phyloP scores from a whole-genome alignment of 2,888 invertebrate genomes.

The Luffia ferchaultella region DNA sequence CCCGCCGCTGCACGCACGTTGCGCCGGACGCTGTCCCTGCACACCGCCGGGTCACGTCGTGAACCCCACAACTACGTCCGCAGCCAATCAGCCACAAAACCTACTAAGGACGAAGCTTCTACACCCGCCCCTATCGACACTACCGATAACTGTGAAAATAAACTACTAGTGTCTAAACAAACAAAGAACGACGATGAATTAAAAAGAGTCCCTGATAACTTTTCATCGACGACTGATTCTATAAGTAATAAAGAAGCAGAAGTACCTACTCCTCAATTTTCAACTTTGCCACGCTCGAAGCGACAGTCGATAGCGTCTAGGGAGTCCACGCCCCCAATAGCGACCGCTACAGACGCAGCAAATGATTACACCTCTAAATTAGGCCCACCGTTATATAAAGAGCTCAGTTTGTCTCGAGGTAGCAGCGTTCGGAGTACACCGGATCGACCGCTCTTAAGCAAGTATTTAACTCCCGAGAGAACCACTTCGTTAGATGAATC shows the following conservation, averaged over 20 bases:
- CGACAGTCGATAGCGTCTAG: slow-evolving; percentile 23
- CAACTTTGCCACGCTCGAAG: slow-evolving; percentile 39
- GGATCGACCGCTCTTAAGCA: slow-evolving; percentile 64
- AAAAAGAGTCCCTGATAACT: slow-evolving; percentile 7
- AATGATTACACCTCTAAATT: slow-evolving; percentile 14
- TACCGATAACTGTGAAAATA: background rate
- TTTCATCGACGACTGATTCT: slow-evolving; percentile 3
- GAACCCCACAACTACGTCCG: slow-evolving; percentile 15
- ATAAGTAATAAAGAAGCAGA: too few species aligned
- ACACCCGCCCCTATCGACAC: background rate
- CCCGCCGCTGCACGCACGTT: slow-evolving; percentile 73
- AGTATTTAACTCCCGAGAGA: slow-evolving; percentile 58
- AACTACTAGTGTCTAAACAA: too few species aligned
- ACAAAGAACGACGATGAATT: background rate
- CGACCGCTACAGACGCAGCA: slow-evolving; percentile 12
- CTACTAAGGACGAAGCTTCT: background rate
- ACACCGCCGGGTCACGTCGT: slow-evolving; percentile 29
- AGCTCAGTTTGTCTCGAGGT: slow-evolving; percentile 19
- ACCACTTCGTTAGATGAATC: slow-evolving; percentile 38
- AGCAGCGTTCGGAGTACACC: slow-evolving; percentile 35
- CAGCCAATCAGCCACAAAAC: slow-evolving; percentile 2
- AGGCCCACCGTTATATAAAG: slow-evolving; percentile 12
- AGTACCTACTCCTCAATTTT: slow-evolving; percentile 26
- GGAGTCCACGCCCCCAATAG: slow-evolving; percentile 18
- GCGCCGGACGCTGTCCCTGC: slow-evolving; percentile 70